Conservation (phyloP, 2,888 invertebrate species). For the Pammene aurita region DNA sequence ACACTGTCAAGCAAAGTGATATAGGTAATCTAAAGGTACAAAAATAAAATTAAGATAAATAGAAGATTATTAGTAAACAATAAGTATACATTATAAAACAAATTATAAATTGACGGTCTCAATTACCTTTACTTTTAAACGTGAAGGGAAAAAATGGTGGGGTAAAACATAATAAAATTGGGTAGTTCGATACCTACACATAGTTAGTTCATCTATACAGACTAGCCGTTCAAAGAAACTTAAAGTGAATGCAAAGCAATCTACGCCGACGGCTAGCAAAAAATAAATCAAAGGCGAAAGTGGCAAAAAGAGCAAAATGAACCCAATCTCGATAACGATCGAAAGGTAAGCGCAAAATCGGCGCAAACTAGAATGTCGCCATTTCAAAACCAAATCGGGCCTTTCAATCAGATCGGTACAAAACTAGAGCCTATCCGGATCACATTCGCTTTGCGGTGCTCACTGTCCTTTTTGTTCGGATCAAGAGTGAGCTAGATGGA, state of each 20-base stretch:
- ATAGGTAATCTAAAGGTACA: too few species aligned
- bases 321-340: slow-evolving; percentile 35
- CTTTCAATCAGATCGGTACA: slow-evolving; percentile 43
- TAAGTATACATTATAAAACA: too few species aligned
- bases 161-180: background rate
- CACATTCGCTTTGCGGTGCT: slow-evolving; percentile 16
- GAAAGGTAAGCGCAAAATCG: slow-evolving; percentile 41
- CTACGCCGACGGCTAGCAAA: background rate
- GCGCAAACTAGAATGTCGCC: slow-evolving; percentile 42
- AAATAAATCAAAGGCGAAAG: slow-evolving; percentile 14
- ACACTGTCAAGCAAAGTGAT: too few species aligned
- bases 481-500: slow-evolving; percentile 34
- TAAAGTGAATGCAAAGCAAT: slow-evolving; percentile 11
- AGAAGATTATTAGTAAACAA: too few species aligned
- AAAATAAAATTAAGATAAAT: too few species aligned
- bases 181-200: too few species aligned
- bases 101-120: too few species aligned
- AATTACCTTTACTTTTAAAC: too few species aligned
- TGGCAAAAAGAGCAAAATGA: slow-evolving; percentile 27
- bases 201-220: background rate
- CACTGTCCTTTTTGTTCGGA: slow-evolving; percentile 33
- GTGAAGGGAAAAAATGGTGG: background rate
- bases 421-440: slow-evolving; percentile 38
- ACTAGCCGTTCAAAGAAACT: background rate
- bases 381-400: slow-evolving; percentile 44